Evolutionary conservation across 2,888 invertebrate genomes (phyloP), one percentile per base, ranked within the genome.

Genomic region (Saturnia japonica): DNA sequence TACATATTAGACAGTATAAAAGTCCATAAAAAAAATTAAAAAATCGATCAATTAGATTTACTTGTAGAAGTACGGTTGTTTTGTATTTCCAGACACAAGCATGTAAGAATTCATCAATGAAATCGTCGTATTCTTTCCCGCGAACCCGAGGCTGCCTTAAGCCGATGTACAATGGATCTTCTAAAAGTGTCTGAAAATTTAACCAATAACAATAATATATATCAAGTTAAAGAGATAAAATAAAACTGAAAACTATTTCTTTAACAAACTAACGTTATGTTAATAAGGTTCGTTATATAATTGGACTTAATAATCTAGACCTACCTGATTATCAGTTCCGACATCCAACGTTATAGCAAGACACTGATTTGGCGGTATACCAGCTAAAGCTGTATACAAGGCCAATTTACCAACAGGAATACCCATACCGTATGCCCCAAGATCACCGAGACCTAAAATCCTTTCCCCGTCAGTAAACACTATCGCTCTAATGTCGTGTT

Each of bases 381-480:
- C 98, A 64, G 98, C 99, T 75, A 99, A 92, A 0, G 99, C 99
- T 0, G 99, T 99, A 88, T 99, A 99, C 68, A 99, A 94, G 0
- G 98, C 96, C 75, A 99, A 94, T 90, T 99, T 99, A 60, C 99
- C 99, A 7, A 99, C 97, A 1, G 99, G 98, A 80, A 99, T 99
- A 71, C 99, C 99, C 98, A 98, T 98, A 51, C 99, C 99, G 82
- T 97, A 97, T 25, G 98, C 98, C 0, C 99, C 99, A 57, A 99
- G 95, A 88, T 99, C 99, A 9, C 99, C 99, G 45, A 99, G 95
- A 74, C 99, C 99, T 76, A 99, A 95, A 85, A 99, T 99, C 70
- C 99, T 95, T 87, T 99, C 98, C 68, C 99, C 99, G 83, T 99
- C 99, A 1, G 99, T 99, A 25, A 99, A 98, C 70, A 97, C 97